phyloP scores from a whole-genome alignment of 2,113 vertebrate species.

The Thinocorus orbignyianus region DNA sequence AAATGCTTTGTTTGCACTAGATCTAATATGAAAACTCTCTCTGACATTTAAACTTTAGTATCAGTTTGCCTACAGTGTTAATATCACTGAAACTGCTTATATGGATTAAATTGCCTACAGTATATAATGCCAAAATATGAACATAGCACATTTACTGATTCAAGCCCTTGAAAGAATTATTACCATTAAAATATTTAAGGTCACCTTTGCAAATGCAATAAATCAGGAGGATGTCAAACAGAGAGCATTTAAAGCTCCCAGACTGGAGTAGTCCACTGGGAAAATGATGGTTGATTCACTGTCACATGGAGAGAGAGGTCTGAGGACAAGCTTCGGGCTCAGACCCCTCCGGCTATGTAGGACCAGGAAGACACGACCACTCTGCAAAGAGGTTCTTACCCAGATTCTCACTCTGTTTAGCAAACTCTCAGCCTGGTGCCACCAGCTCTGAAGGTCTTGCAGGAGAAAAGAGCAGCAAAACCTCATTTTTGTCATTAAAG shows the following conservation, averaged over 20 bases:
- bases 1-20: constrained; percentile 72
- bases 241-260: neutral
- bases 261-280: neutral
- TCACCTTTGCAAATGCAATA: constrained; percentile 71
- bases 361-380: fast-evolving
- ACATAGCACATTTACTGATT: constrained; percentile 67
- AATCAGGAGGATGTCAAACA: constrained; percentile 64
- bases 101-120: constrained; percentile 68
- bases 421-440: neutral
- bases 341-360: fast-evolving
- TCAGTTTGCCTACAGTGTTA: constrained; percentile 73
- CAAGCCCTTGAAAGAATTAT: constrained; percentile 71
- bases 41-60: constrained; percentile 76
- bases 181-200: constrained; percentile 74
- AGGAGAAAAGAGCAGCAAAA: neutral
- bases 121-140: constrained; percentile 72
- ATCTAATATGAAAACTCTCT: constrained; percentile 67
- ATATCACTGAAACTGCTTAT: constrained; percentile 68
- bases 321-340: neutral
- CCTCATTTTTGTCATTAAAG: neutral
- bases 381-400: neutral
- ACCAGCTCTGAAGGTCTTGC: neutral
- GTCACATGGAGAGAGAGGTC: fast-evolving
- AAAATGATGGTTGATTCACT: neutral
- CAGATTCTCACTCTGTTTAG: neutral